phyloP scores from a whole-genome alignment of 2,888 invertebrate genomes.

The Rhingia rostrata region DNA sequence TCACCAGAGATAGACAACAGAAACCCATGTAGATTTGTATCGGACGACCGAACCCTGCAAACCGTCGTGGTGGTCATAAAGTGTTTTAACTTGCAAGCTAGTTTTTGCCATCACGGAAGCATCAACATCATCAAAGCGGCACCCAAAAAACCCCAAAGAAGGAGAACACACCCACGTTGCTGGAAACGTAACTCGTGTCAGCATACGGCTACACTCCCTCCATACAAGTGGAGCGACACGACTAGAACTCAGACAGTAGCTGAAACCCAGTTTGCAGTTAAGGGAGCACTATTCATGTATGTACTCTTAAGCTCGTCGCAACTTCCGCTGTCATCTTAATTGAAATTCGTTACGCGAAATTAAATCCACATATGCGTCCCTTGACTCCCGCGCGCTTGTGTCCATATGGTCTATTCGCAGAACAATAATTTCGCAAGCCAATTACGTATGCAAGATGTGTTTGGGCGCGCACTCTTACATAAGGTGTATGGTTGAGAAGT shows the following conservation, averaged over 20 bases:
- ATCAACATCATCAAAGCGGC: constrained; percentile 68
- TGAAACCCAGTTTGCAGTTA: constrained; percentile 21
- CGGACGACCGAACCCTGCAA: constrained; percentile 61
- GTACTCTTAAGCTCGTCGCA: constrained; percentile 45
- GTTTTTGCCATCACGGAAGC: constrained; percentile 35
- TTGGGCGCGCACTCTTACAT: constrained; percentile 49
- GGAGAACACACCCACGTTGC: constrained; percentile 66
- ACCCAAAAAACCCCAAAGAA: constrained; percentile 63
- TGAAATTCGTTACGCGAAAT: constrained; percentile 72
- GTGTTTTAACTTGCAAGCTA: constrained; percentile 47
- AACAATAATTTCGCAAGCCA: constrained; percentile 65
- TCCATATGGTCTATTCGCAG: constrained; percentile 48
- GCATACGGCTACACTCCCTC: constrained; percentile 11
- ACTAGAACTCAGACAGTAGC: constrained; percentile 49
- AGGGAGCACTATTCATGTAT: constrained; percentile 32
- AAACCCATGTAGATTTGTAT: constrained; percentile 57
- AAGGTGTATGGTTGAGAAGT: constrained; percentile 55
- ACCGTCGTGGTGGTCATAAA: constrained; percentile 65
- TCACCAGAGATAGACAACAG: constrained; percentile 56
- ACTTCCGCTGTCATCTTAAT: constrained; percentile 72
- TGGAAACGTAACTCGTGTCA: constrained; percentile 39
- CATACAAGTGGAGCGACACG: constrained; percentile 16
- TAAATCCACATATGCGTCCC: constrained; percentile 59
- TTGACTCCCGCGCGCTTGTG: constrained; percentile 5
- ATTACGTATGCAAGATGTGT: constrained; percentile 60